Evolutionary conservation across 53 echinoderm and acorn worm species (phyloP), one percentile per base, ranked within the genome.

Genomic region (Echinometra lucunter): DNA sequence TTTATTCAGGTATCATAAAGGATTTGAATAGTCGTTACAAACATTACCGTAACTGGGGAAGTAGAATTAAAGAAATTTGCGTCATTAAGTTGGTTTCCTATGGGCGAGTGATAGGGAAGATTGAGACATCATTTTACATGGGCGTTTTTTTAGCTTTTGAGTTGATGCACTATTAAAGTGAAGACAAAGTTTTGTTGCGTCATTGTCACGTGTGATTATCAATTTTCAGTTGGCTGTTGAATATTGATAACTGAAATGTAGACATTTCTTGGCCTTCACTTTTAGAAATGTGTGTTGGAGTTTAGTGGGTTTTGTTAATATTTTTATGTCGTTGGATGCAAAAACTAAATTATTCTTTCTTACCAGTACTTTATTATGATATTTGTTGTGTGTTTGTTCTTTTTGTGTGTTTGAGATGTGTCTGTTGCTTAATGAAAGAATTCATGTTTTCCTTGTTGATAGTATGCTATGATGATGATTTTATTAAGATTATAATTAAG

Each of bases 61-160:
- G 38, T 69, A 49, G 28, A 66, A 91, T 91, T 91, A 91, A 45
- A 66, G 47, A 67, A 66, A 69, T 91, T 91, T 91, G 42, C 91
- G 45, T 91, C 91, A 91, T 91, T 91, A 56, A 60, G 91, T 91
- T 44, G 28, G 42, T 91, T 91, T 91, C 91, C 91, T 91, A 40
- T 58, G 45, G 27, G 44, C 44, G n/a, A 66, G 17, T 69, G 69
- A 69, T 2, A 23, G 67, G 63, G 37, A 88, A 58, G 37, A 47
- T 89, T 58, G 63, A 89, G 58, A 89, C 49, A 85, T 85, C 81
- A 23, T 81, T 81, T 44, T 28, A 45, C 78, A 42, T 78, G 42
- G 32, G 1, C 42, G n/a, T n/a, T n/a, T 42, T 38, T 75, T 78
- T 78, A 4, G 38, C 37, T 78, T 12, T 32, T 34, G 69, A 30